Evolutionary conservation across 2,888 invertebrate species (phyloP).

Genomic region (Graphium colonna): DNA sequence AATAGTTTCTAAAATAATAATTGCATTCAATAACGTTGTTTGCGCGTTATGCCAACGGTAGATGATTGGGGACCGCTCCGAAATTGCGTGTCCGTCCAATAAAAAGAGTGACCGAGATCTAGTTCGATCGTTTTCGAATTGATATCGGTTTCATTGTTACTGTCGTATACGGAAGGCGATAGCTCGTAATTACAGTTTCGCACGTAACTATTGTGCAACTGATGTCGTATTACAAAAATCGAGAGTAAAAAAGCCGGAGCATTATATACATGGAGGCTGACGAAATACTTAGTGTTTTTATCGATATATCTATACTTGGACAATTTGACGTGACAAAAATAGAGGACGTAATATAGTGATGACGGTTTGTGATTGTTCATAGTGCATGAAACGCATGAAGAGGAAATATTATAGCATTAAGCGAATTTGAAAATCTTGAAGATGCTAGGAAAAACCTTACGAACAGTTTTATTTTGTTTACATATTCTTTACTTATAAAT

Average conservation of each 20-base stretch:
- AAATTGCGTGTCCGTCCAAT: constrained; percentile 61
- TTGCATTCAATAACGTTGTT: too few species aligned
- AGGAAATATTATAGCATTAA: too few species aligned
- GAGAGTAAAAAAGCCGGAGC: constrained; percentile 32
- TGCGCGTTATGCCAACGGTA: background rate
- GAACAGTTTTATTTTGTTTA: too few species aligned
- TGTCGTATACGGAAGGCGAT: constrained; percentile 67
- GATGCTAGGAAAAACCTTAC: too few species aligned
- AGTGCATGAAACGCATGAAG: too few species aligned
- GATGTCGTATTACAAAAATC: constrained; percentile 45
- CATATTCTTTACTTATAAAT: too few species aligned
- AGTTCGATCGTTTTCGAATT: constrained; percentile 59
- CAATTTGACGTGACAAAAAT: background rate
- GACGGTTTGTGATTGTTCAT: too few species aligned
- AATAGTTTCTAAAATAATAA: too few species aligned
- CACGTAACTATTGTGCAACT: constrained; percentile 70
- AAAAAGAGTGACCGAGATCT: constrained; percentile 69
- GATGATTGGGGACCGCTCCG: constrained; percentile 31
- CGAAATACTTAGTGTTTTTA: constrained; percentile 12
- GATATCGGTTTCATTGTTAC: constrained; percentile 69
- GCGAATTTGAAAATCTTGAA: too few species aligned
- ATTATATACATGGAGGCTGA: constrained; percentile 2
- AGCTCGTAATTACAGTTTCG: constrained; percentile 61
- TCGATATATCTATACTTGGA: background rate
- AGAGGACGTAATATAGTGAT: background rate